Evolutionary conservation across 2,797 vertebrate genomes (phyloP).

Genomic region (Bovichtus variegatus): DNA sequence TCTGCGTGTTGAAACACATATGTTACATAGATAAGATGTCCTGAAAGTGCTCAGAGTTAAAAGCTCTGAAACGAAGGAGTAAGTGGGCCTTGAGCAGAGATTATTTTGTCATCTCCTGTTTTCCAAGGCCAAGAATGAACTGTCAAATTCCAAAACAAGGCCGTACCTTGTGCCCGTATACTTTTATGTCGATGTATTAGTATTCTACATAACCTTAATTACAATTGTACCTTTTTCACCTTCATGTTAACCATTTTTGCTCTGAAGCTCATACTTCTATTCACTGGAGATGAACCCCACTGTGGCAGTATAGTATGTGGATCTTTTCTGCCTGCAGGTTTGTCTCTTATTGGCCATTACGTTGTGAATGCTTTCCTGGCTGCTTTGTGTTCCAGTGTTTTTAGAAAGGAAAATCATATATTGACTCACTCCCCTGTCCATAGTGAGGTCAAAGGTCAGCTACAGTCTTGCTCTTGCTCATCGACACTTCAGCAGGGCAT

Average conservation of each 20-base stretch:
- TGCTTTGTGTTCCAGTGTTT: constrained; percentile 54
- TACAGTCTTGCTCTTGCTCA: constrained; percentile 38
- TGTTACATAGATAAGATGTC: neutral
- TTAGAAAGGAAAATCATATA: constrained; percentile 68
- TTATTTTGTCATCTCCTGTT: constrained; percentile 12
- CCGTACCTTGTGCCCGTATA: neutral
- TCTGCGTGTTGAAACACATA: neutral
- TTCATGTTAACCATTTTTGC: neutral
- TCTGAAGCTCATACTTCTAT: neutral
- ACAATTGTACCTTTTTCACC: neutral
- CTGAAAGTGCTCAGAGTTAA: neutral
- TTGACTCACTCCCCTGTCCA: constrained; percentile 53
- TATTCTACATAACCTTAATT: constrained; percentile 5
- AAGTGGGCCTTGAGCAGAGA: constrained; percentile 1
- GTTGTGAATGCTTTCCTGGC: constrained; percentile 61
- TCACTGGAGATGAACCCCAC: constrained; percentile 14
- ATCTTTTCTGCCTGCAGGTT: constrained; percentile 44
- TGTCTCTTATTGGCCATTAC: constrained; percentile 65
- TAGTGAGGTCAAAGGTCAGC: constrained; percentile 58
- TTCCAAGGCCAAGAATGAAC: constrained; percentile 1
- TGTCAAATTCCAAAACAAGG: neutral
- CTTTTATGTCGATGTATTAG: neutral
- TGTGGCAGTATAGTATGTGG: constrained; percentile 11
- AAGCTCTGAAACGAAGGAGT: neutral
- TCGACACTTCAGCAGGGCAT: constrained; percentile 60